Evolutionary conservation across 2,888 invertebrate genomes (phyloP), one percentile per base, ranked within the genome.

Genomic region (Xestia xanthographa): DNA sequence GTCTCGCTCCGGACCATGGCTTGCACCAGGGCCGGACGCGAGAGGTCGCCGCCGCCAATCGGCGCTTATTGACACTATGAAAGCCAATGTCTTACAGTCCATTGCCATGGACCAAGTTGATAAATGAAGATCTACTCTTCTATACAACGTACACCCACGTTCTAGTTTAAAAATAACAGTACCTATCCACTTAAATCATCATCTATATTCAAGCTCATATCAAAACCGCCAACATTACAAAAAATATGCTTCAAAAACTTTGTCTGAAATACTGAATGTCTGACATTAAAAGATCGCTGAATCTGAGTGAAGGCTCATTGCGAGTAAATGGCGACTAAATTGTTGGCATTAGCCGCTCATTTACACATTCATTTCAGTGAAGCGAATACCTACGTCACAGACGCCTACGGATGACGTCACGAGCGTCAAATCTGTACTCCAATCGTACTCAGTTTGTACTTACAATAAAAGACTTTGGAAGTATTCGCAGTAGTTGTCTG

Each of bases 321-420:
- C 50, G 69, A 77, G 66, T 73, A 79, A 85, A 87, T 82, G 82
- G 68, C 71, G 69, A 78, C 70, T 78, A 84, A 87, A 87, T 80
- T 73, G 80, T 80, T 82, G 75, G 73, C 84, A 86, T 87, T 86
- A 85, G 69, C 56, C 76, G 62, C 79, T 77, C 75, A 78, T 85
- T 82, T 84, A 86, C 79, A n/a, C n/a, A n/a, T n/a, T n/a, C n/a
- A n/a, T n/a, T n/a, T n/a, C n/a, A n/a, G 73, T 71, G 77, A 76
- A 63, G 66, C 69, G 65, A 62, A 48, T 48, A n/a, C n/a, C n/a
- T n/a, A 79, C 85, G 82, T 86, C 88, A 83, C 69, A 60, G 50
- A 70, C 84, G 83, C 88, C 80, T 58, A 78, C 78, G 14, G 66
- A 77, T 79, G 71, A 82, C 85, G 88, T 85, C 78, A 84, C 65